These are phyloP conservation scores for Heptranchias perlo DNA, from an alignment of 2,113 vertebrate species.

Conservation along the genomic window DNA sequence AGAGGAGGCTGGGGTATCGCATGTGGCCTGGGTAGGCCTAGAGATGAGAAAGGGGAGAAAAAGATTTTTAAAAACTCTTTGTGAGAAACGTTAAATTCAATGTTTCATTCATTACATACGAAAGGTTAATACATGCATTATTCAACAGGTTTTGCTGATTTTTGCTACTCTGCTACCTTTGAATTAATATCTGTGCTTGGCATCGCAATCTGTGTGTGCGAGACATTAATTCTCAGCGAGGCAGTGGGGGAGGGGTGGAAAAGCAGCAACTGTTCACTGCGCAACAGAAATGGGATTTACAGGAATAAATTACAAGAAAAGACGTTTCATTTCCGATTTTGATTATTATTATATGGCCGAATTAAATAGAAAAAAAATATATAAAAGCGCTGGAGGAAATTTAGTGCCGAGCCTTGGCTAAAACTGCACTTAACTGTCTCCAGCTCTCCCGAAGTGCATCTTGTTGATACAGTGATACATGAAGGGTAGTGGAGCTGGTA, in stretches of 20 bases:
- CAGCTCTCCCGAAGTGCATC: background rate
- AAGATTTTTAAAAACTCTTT: background rate
- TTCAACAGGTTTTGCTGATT: conserved; percentile 6
- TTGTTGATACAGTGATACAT: background rate
- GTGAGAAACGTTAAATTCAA: background rate
- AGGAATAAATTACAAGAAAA: background rate
- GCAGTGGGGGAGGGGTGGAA: background rate
- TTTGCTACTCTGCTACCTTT: background rate
- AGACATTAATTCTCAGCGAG: background rate
- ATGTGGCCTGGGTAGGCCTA: background rate
- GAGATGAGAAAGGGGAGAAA: background rate
- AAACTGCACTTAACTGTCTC: background rate
- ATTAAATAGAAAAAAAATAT: background rate
- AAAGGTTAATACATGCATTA: conserved; percentile 2
- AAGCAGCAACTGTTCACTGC: background rate
- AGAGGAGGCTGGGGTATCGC: background rate
- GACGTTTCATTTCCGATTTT: background rate
- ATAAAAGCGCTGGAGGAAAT: background rate
- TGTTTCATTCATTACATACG: conserved; percentile 3
- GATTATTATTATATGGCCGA: background rate
- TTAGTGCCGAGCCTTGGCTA: background rate
- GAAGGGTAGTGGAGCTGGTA: background rate
- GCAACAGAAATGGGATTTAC: background rate
- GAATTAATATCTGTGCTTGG: background rate
- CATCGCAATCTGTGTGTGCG: background rate